These are phyloP conservation scores for Ctenoplectra terminalis DNA, from an alignment of 1,140 invertebrate species.

Conservation along the genomic window DNA sequence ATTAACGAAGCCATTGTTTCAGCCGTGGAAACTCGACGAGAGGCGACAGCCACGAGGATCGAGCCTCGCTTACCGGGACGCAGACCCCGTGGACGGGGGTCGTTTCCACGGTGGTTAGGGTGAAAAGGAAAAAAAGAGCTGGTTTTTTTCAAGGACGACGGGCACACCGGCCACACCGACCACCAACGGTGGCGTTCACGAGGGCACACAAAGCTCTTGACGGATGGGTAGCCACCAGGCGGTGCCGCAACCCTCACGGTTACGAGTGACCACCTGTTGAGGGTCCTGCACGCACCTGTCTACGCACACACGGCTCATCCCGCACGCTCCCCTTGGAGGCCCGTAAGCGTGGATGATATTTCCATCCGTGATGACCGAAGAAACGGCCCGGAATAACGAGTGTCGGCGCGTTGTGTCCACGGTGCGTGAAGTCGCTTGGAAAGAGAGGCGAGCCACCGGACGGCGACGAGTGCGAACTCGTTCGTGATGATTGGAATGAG, in stretches of 20 bases:
- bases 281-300: conserved; percentile 78
- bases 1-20: conserved; percentile 81
- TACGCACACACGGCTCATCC: conserved; percentile 73
- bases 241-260: conserved; percentile 72
- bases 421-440: conserved; percentile 25
- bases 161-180: conserved; percentile 65
- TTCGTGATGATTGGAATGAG: conserved; percentile 3
- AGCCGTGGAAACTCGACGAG: conserved; percentile 74
- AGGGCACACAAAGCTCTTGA: conserved; percentile 81
- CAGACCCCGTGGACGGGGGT: conserved; percentile 22
- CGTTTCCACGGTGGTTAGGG: conserved; percentile 49
- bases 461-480: neutral
- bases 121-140: conserved; percentile 62
- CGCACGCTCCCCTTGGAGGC: conserved; percentile 34
- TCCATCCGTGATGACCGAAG: conserved; percentile 61
- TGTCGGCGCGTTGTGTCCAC: conserved; percentile 36
- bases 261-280: conserved; percentile 82
- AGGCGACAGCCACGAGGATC: conserved; percentile 55
- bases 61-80: conserved; percentile 53
- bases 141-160: conserved; percentile 74
- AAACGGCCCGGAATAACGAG: conserved; percentile 63
- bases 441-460: neutral
- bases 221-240: conserved; percentile 80
- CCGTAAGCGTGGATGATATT: conserved; percentile 47
- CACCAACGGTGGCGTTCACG: conserved; percentile 64